A percentile compares a stretch with the other conserved stretches of the same genome.
Conservation (phyloP, 2,113 vertebrate species). For the Toxostoma redivivum region DNA sequence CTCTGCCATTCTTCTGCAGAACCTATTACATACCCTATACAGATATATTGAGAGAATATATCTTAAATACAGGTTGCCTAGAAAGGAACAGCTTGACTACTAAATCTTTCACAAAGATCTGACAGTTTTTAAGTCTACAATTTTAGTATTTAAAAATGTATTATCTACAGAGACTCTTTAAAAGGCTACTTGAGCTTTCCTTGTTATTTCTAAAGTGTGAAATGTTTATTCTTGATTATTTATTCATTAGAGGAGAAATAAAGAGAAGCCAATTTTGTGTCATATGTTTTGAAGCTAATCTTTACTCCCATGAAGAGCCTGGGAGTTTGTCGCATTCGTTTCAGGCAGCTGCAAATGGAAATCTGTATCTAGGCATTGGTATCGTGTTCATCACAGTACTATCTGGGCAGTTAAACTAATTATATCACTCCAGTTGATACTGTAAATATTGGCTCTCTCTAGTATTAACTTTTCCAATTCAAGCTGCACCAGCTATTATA, state of each 20-base stretch:
- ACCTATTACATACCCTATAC: not conserved
- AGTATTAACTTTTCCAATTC: not conserved
- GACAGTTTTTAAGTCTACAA: not conserved
- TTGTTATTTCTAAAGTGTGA: not conserved
- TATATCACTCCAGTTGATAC: constrained; percentile 1
- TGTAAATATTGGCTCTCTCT: not conserved
- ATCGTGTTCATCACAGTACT: constrained; percentile 6
- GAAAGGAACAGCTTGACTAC: not conserved
- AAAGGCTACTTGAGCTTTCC: not conserved
- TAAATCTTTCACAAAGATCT: not conserved
- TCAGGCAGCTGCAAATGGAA: not conserved
- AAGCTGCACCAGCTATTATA: not conserved
- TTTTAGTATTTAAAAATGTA: not conserved
- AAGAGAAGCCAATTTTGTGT: not conserved
- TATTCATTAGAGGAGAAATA: not conserved
- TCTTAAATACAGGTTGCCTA: not conserved
- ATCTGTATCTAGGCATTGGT: not conserved
- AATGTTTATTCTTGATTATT: not conserved
- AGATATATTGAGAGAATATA: not conserved
- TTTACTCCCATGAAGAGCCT: not conserved
- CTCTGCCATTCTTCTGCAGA: not conserved
- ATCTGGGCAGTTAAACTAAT: constrained; percentile 5
- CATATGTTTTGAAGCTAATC: not conserved
- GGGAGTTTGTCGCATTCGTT: not conserved
- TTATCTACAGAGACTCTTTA: not conserved